Percentiles rank a stretch among this genome's conserved stretches.
phyloP scores from a whole-genome alignment of 2,797 vertebrate species.

The Poecile montanus region DNA sequence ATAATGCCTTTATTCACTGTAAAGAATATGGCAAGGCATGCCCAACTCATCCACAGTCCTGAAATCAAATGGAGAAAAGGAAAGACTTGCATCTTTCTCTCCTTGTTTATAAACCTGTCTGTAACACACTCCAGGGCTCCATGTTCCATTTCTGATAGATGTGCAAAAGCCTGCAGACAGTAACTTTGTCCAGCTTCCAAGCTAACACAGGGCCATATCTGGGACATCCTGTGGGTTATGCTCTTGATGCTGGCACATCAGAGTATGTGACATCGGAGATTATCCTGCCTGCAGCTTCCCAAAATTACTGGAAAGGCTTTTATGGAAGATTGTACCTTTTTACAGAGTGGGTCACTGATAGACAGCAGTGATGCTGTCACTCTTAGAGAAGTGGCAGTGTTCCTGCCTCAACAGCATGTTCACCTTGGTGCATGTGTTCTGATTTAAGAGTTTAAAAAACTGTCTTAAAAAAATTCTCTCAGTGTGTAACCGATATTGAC shows the following conservation, averaged over 20 bases:
- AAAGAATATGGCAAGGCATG: neutral
- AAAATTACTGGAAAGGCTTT: neutral
- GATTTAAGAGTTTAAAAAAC: neutral
- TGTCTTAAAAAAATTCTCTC: neutral
- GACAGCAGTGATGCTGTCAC: neutral
- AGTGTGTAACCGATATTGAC: neutral
- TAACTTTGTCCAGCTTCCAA: neutral
- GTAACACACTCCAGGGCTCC: neutral
- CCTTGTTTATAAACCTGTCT: neutral
- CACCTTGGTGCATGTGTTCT: neutral
- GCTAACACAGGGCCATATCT: neutral
- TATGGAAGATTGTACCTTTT: neutral
- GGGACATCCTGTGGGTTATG: neutral
- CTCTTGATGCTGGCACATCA: neutral
- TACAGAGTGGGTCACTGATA: neutral
- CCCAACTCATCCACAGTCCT: neutral
- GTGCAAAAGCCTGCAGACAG: neutral
- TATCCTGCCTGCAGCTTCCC: neutral
- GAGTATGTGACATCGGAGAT: neutral
- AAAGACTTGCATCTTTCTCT: neutral
- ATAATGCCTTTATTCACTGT: neutral
- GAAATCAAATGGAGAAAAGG: neutral
- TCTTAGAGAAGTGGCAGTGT: neutral
- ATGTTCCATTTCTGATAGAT: neutral
- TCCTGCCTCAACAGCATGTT: neutral